These are phyloP conservation scores for Pseudolaguvia tuberculata DNA, from an alignment of 2,113 vertebrate species.

Conservation along the genomic window DNA sequence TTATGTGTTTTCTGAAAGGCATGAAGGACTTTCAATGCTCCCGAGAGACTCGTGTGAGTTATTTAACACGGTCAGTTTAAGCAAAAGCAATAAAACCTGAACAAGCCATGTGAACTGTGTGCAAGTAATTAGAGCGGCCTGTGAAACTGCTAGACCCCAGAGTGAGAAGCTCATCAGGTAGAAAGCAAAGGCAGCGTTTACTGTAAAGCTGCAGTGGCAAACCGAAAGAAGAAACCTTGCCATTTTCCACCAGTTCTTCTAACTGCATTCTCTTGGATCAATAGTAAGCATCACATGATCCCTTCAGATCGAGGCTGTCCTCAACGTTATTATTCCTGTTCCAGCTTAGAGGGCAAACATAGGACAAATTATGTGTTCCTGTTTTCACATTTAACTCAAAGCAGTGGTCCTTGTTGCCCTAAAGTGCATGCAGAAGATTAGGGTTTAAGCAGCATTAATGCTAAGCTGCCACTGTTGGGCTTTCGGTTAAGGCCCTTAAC, in stretches of 20 bases:
- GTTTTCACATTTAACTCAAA: neutral
- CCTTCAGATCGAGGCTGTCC: constrained; percentile 23
- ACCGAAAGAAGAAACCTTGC: neutral
- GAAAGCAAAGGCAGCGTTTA: neutral
- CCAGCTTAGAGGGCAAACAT: constrained; percentile 48
- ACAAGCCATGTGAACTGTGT: neutral
- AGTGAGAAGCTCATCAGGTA: neutral
- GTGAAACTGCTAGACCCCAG: neutral
- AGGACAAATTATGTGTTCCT: constrained; percentile 23
- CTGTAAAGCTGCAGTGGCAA: constrained; percentile 8
- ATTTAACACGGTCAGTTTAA: constrained; percentile 3
- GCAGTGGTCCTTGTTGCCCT: neutral
- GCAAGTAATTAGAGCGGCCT: constrained; percentile 15
- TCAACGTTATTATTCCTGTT: constrained; percentile 38
- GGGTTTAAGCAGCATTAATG: too few relatives aligned
- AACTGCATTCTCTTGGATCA: constrained; percentile 58
- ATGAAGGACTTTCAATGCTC: neutral
- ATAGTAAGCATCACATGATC: constrained; percentile 53
- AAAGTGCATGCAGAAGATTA: neutral
- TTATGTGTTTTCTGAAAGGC: constrained; percentile 15
- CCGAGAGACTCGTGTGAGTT: neutral
- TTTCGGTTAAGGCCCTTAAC: too few relatives aligned
- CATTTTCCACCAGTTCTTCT: constrained; percentile 43
- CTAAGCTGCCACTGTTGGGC: too few relatives aligned
- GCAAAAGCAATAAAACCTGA: neutral